Evolutionary conservation across 2,888 invertebrate genomes (phyloP).

Genomic region (Nipponacmea schrenckii): DNA sequence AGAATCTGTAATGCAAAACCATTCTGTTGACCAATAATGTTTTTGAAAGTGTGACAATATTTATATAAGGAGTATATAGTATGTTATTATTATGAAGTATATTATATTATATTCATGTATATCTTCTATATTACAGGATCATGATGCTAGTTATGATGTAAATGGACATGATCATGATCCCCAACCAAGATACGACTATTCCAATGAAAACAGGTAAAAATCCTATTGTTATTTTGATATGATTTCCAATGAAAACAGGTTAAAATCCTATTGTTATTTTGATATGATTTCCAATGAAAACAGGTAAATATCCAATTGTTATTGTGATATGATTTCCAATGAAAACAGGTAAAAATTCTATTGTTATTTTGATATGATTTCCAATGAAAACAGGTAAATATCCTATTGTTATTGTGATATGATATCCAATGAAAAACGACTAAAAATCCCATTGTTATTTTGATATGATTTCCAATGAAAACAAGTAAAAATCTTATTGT

Average conservation of each 20-base stretch:
- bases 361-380: slow-evolving; percentile 68
- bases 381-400: slow-evolving; percentile 84
- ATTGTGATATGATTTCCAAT: slow-evolving; percentile 81
- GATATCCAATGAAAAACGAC: slow-evolving; percentile 92
- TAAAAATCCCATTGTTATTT: slow-evolving; percentile 25
- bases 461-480: slow-evolving; percentile 95
- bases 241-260: slow-evolving; percentile 90
- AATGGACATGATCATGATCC: slow-evolving; percentile 96
- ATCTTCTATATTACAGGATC: slow-evolving; percentile 76
- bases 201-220: slow-evolving; percentile 84
- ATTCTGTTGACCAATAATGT: too few species aligned
- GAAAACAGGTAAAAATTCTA: slow-evolving; percentile 76
- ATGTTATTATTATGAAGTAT: too few species aligned
- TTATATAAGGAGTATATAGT: too few species aligned
- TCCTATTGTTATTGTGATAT: too few species aligned
- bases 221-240: too few species aligned
- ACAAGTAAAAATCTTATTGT: slow-evolving; percentile 69
- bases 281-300: slow-evolving; percentile 97
- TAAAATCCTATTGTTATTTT: background rate
- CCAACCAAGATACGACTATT: slow-evolving; percentile 95
- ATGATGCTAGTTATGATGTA: slow-evolving; percentile 94
- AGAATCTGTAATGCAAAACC: too few species aligned
- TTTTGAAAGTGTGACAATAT: too few species aligned
- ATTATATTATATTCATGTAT: too few species aligned
- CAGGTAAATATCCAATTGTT: slow-evolving; percentile 61